Evolutionary conservation across 2,113 vertebrate genomes (phyloP).

Genomic region (Reinhardtius hippoglossoides): DNA sequence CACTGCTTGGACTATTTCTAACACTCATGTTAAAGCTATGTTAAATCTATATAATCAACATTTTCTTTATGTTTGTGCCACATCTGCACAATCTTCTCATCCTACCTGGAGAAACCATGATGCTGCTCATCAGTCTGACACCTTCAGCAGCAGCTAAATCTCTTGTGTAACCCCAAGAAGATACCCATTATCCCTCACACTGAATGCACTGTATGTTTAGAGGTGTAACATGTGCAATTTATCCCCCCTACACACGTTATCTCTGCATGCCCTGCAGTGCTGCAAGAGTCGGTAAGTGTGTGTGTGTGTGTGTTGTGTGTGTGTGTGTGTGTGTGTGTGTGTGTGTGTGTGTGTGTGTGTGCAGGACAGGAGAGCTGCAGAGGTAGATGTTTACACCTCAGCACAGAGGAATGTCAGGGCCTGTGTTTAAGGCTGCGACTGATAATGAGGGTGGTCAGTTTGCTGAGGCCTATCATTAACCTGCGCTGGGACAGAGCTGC

Average conservation of each 20-base stretch:
- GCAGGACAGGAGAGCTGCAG: constrained; percentile 42
- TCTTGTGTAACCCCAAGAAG: no score
- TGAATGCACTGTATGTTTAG: not conserved
- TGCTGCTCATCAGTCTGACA: constrained; percentile 20
- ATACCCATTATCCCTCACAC: not conserved
- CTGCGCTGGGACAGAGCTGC: constrained; percentile 47
- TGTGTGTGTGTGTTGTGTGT: constrained; percentile 4
- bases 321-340: constrained; percentile 9
- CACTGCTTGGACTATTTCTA: not conserved
- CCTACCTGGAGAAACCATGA: constrained; percentile 24
- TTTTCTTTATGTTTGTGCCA: not conserved
- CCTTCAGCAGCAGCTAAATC: no score
- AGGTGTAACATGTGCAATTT: constrained; percentile 14
- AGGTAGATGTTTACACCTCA: constrained; percentile 80
- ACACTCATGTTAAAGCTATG: not conserved
- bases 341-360: constrained; percentile 18
- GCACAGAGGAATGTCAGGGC: constrained; percentile 74
- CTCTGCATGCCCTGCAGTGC: constrained; percentile 14
- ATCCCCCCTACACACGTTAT: not conserved
- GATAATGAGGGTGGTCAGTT: constrained; percentile 81
- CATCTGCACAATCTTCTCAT: not conserved
- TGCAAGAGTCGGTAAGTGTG: not conserved
- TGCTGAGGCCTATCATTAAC: constrained; percentile 81
- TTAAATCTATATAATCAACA: not conserved
- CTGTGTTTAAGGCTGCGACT: constrained; percentile 77